Evolutionary conservation across 2,888 invertebrate species (phyloP).

Genomic region (Archaeoteleia sp.): DNA sequence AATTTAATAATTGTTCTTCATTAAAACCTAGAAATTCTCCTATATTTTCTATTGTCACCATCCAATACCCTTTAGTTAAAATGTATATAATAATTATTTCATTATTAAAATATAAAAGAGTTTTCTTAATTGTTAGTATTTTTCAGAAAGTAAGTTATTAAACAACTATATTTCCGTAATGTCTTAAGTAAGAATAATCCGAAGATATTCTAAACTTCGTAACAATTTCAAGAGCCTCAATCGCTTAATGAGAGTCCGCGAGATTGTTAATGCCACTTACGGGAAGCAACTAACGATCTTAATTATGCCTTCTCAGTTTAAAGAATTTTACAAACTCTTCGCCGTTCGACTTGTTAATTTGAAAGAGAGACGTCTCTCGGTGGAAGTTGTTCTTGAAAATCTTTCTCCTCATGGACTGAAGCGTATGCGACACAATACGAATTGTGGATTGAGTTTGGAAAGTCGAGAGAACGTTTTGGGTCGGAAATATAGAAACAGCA

Average conservation of each 20-base stretch:
- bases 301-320: slow-evolving; percentile 28
- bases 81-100: no score
- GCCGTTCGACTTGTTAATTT: slow-evolving; percentile 36
- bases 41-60: no score
- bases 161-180: no score
- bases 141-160: no score
- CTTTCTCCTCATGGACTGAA: slow-evolving; percentile 4
- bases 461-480: slow-evolving; percentile 52
- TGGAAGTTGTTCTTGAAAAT: slow-evolving; percentile 18
- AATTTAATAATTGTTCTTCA: no score
- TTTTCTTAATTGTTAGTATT: no score
- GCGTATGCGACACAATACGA: slow-evolving; percentile 65
- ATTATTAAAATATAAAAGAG: no score
- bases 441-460: slow-evolving; percentile 66
- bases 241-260: background rate
- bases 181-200: no score
- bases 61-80: no score
- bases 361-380: slow-evolving; percentile 4
- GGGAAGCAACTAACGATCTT: slow-evolving; percentile 27
- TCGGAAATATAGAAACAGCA: slow-evolving; percentile 44
- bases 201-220: no score
- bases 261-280: slow-evolving; percentile 31
- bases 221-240: no score
- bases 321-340: slow-evolving; percentile 39
- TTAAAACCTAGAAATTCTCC: no score